phyloP scores from a whole-genome alignment of 2,888 invertebrate genomes.

The Tetropium fuscum region DNA sequence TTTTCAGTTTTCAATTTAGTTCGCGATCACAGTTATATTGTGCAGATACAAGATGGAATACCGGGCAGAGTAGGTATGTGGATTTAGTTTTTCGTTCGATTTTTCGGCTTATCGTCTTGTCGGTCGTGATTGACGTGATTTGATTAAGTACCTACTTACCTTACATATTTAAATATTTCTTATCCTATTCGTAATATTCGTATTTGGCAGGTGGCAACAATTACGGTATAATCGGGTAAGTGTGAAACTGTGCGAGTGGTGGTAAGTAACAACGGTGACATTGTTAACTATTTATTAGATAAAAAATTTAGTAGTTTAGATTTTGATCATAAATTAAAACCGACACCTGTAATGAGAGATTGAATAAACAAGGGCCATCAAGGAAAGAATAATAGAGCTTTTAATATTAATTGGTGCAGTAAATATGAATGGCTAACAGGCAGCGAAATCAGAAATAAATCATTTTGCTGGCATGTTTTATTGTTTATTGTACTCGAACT shows the following conservation, averaged over 20 bases:
- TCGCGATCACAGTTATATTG: too few species aligned
- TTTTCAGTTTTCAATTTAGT: too few species aligned
- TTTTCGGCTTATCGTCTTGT: too few species aligned
- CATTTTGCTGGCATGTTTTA: background rate
- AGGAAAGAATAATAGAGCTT: background rate
- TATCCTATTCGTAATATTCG: too few species aligned
- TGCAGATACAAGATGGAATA: too few species aligned
- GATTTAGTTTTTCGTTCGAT: too few species aligned
- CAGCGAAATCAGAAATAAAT: slow-evolving; percentile 2
- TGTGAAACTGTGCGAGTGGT: background rate
- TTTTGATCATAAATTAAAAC: background rate
- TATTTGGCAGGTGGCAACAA: too few species aligned
- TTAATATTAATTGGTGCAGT: background rate
- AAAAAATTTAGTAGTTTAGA: background rate
- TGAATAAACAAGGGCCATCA: background rate
- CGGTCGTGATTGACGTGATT: too few species aligned
- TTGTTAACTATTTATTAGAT: background rate
- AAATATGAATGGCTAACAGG: slow-evolving; percentile 9
- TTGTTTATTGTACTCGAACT: background rate
- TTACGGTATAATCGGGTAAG: too few species aligned
- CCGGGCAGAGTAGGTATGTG: too few species aligned
- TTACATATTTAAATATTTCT: too few species aligned
- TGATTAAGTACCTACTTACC: too few species aligned
- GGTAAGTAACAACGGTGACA: background rate
- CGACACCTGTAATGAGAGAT: background rate